These are phyloP conservation scores for Papilio elwesi DNA, from an alignment of 2,888 invertebrate genomes.

Conservation along the genomic window DNA sequence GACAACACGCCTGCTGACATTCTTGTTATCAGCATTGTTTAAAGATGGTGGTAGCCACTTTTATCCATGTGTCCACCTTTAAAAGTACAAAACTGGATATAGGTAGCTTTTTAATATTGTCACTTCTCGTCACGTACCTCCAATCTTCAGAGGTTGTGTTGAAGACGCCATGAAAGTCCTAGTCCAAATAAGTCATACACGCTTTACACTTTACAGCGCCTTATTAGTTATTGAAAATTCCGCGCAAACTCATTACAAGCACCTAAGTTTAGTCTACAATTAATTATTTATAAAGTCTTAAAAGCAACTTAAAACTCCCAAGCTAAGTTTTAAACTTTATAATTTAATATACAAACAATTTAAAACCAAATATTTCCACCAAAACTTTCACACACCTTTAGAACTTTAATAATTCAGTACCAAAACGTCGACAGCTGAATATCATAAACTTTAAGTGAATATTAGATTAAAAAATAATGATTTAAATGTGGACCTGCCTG, in stretches of 20 bases:
- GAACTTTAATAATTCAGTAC: slow-evolving; percentile 19
- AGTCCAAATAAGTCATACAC: no score
- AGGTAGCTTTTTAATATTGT: no score
- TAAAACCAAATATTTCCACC: slow-evolving; percentile 28
- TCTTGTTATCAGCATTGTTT: no score
- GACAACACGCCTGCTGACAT: no score
- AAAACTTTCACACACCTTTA: slow-evolving; percentile 14
- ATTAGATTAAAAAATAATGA: neutral
- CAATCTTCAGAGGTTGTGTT: no score
- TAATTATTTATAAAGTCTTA: slow-evolving; percentile 34
- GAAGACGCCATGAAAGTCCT: no score
- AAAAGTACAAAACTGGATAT: no score
- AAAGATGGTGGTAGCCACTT: no score
- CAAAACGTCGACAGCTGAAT: neutral
- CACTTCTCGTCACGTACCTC: no score
- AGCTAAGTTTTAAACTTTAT: slow-evolving; percentile 28
- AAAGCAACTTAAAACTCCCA: slow-evolving; percentile 30
- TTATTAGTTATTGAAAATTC: slow-evolving; percentile 6
- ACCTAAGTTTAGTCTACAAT: slow-evolving; percentile 27
- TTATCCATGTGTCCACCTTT: no score
- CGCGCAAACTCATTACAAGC: slow-evolving; percentile 13
- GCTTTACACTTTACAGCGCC: neutral
- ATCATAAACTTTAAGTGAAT: neutral
- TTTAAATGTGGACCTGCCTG: neutral
- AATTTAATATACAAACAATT: slow-evolving; percentile 31